Evolutionary conservation across 1,140 invertebrate species (phyloP), one percentile per base, ranked within the genome.

Genomic region (Zaprionus ghesquierei): DNA sequence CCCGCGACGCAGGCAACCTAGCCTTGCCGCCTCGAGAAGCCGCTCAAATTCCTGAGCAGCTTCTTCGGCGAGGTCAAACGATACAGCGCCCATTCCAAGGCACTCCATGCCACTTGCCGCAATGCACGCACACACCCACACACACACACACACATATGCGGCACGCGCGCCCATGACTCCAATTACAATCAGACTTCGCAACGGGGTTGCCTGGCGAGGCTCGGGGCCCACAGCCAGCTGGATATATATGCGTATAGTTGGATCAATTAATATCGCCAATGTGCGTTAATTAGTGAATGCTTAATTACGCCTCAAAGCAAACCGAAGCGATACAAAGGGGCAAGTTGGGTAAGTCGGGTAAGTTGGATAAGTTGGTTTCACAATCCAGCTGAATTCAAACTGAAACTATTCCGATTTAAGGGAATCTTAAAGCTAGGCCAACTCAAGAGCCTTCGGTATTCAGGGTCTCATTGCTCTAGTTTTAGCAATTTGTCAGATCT

Each of bases 241-340:
- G 9, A 15, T 61, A 41, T 69, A 46, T 68, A 51, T 70, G 58
- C 10, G 13, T 3, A 12, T 62, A 62, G 56, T 60, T 68, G 50
- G 51, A 73, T 85, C 64, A 85, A 77, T 85, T 85, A 80, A 85
- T 73, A 73, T 65, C 29, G 61, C 64, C 64, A 79, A 74, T 84
- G 73, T 65, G 62, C 63, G 22, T 65, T 75, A 81, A 81, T 81
- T 81, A 77, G 65, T 56, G 69, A 51, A 50, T 69, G 64, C 64
- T 70, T 84, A 84, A 85, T 84, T 84, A 51, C 49, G 73, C 68
- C 60, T 74, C 60, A 35, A 9, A 58, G 23, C 12, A 22, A 22
- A 46, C 18, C 8, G 15, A 46, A n/a, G 6, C 41, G 3, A 22
- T 5, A 8, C 13, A 15, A n/a, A 2, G 35, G 35, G 35, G 35